Evolutionary conservation across 2,113 vertebrate genomes (phyloP).

Genomic region (Nibea albiflora): DNA sequence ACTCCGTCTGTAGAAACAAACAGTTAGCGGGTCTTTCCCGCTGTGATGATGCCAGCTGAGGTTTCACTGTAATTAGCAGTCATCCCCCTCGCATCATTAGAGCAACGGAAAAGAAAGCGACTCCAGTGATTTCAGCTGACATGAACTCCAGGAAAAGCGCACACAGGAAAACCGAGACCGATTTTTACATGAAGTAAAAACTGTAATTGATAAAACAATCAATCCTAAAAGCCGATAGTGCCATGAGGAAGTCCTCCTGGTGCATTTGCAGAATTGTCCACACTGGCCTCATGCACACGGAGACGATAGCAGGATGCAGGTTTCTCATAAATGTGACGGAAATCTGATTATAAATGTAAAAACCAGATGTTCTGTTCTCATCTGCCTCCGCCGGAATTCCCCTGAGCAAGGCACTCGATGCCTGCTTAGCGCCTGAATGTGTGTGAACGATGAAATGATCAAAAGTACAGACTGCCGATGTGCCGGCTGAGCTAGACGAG

Average conservation of each 20-base stretch:
- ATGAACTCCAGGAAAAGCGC: no score
- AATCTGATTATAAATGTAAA: constrained; percentile 1
- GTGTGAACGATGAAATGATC: not conserved
- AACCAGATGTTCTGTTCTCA: not conserved
- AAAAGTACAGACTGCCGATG: not conserved
- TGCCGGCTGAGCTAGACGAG: not conserved
- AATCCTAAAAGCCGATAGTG: not conserved
- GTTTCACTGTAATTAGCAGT: not conserved
- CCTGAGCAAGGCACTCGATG: not conserved
- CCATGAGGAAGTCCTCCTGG: not conserved
- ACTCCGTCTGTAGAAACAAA: not conserved
- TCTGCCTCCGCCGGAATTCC: not conserved
- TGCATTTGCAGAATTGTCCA: not conserved
- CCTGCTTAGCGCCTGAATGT: not conserved
- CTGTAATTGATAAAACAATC: not conserved
- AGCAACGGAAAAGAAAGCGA: not conserved
- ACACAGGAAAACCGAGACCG: no score
- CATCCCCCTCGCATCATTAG: not conserved
- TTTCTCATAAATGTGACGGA: not conserved
- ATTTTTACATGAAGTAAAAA: no score
- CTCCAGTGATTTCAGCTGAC: not conserved
- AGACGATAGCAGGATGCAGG: not conserved
- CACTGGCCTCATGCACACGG: not conserved
- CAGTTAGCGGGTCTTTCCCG: not conserved
- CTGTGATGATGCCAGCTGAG: not conserved